A percentile compares a stretch with the other conserved stretches of the same genome.
These are phyloP conservation scores for Amiota mariae DNA, from an alignment of 2,888 invertebrate species.

Conservation along the genomic window DNA sequence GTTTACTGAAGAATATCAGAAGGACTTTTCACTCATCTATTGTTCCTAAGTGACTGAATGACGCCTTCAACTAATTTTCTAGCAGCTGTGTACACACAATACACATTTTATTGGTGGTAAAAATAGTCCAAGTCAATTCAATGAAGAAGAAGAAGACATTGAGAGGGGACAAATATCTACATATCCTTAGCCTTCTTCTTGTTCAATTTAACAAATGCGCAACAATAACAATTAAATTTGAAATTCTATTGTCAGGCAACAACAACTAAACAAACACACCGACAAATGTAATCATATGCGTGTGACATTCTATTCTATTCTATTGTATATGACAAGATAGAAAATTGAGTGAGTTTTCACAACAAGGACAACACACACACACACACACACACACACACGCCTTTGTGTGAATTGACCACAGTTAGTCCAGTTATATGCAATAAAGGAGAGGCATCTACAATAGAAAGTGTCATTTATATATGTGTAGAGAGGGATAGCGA, in stretches of 20 bases:
- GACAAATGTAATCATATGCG: not conserved
- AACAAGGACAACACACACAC: too few species aligned
- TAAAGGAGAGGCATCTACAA: not conserved
- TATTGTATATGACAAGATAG: too few species aligned
- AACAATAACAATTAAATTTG: conserved; percentile 63
- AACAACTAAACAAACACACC: conserved; percentile 45
- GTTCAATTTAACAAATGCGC: conserved; percentile 52
- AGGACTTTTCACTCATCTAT: too few species aligned
- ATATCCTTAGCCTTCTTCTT: too few species aligned
- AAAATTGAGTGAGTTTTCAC: too few species aligned
- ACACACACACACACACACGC: too few species aligned
- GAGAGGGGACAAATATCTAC: not conserved
- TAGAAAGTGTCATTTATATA: too few species aligned
- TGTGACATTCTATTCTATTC: not conserved
- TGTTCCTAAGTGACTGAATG: conserved; percentile 40
- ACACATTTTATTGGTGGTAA: not conserved
- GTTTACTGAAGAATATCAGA: conserved; percentile 49
- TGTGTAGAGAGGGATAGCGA: too few species aligned
- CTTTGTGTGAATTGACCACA: conserved; percentile 14
- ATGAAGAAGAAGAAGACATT: not conserved
- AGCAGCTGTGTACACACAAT: conserved; percentile 54
- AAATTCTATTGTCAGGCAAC: conserved; percentile 51
- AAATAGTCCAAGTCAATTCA: conserved; percentile 11
- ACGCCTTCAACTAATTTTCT: conserved; percentile 54
- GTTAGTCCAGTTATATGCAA: not conserved